Base-by-base conservation (phyloP, 53 echinoderm and acorn worm species). In the Temnopleurus reevesii region DNA sequence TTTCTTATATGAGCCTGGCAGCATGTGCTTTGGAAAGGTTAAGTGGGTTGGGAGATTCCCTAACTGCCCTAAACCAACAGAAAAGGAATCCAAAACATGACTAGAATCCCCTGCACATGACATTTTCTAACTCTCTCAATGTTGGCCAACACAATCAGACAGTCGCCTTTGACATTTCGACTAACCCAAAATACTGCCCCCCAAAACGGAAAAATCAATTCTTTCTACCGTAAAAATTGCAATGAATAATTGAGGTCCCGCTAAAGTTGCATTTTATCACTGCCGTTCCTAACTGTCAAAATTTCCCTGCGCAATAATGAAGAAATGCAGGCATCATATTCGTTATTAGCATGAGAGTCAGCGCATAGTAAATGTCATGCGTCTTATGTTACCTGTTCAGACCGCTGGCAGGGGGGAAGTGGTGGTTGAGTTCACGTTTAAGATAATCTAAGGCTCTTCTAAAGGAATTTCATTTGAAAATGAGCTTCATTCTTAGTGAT, bases 291-390 rank as follows among this genome's bases (percentile, higher is more conserved):
- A 47, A 80, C 80, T 80, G 80, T 80, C 80, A 80, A 46, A 27
- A 80, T 80, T 80, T 71, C 7, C 79, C 46, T 9, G 47, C 80
- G 12, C 2, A 28, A 80, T 80, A 80, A 80, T 80, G 80, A 80
- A 80, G 80, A 80, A 80, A 80, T 80, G 80, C 45, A 47, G 47
- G 80, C 47, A 80, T 80, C 80, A 80, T 80, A 46, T 80, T 80
- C 80, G 28, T 46, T 45, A 80, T 80, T 80, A 80, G 80, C 80
- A 80, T 80, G 47, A 28, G 80, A 80, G 80, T 80, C 80, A 80
- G 25, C 26, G 43, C 29, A 47, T 46, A 41, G 80, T 80, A 80
- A 80, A 80, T 80, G 80, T 80, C 80, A 80, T 3, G 29, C 51
- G 2, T 80, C 80, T 80, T 47, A 15, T 46, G 51, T 80, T 80